phyloP scores from a whole-genome alignment of 2,113 vertebrate species.

The Tamias sibiricus region DNA sequence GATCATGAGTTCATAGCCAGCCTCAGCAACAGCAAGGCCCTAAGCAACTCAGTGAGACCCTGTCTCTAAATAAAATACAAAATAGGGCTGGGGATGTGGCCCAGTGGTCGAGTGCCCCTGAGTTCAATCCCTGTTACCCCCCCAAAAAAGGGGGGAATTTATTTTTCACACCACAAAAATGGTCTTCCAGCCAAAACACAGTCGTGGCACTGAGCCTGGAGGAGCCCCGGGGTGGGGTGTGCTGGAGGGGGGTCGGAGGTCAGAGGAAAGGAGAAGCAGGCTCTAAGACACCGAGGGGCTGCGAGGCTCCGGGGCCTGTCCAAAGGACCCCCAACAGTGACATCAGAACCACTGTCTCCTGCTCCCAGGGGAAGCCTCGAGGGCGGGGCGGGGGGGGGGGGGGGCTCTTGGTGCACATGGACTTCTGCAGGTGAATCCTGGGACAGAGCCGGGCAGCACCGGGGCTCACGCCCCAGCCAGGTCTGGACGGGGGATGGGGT shows the following conservation, averaged over 20 bases:
- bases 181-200: not conserved
- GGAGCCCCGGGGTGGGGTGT: no score
- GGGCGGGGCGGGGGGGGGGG: not conserved
- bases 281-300: not conserved
- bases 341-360: not conserved
- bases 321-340: not conserved
- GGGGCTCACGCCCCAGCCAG: not conserved
- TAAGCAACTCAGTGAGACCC: no score
- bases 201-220: not conserved
- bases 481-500: not conserved
- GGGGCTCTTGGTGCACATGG: not conserved
- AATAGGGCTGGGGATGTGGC: no score
- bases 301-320: not conserved
- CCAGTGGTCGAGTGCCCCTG: no score
- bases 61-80: no score
- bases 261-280: no score
- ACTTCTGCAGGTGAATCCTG: not conserved
- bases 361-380: not conserved
- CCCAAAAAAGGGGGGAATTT: not conserved
- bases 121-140: no score
- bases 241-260: not conserved
- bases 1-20: no score
- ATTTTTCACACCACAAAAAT: not conserved
- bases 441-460: not conserved
- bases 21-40: no score